Evolutionary conservation across 2,888 invertebrate species (phyloP), one percentile per base, ranked within the genome.

Genomic region (Rhaphigaster nebulosa): DNA sequence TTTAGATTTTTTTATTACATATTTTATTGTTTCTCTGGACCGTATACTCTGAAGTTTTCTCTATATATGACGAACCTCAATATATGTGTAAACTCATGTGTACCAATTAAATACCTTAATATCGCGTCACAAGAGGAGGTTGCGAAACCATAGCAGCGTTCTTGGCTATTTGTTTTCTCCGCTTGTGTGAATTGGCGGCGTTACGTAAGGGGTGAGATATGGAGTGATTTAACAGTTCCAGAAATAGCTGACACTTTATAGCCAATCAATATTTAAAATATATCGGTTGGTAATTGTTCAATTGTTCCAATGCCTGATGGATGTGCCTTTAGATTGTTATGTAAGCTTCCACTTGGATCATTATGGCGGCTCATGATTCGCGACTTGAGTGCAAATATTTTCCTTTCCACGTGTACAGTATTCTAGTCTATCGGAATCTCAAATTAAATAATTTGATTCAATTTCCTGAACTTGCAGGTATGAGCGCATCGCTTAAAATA

Each of bases 191-290:
- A 20, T 29, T 26, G 38, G 26, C 8, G 23, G 0, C 5, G 38
- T 76, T 76, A 76, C 70, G 34, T 34, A 76, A 76, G 26, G 20
- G 20, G 70, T 76, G 70, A 34, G 70, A 76, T 76, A 76, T 38
- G 70, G 8, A 76, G 70, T 23, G 70, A 76, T 76, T 76, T 76
- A 76, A 76, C 70, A 20, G 34, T 38, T 76, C 70, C 38, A 76
- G 70, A 76, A 76, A 76, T 76, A 76, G 70, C 70, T 8, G 4
- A 8, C 38, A 38, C 20, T 76, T 20, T 76, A 38, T 38, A 38
- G 34, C 8, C 38, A 76, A 38, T 76, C 34, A 23, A 38, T 38
- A 20, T 34, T 76, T 76, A 38, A 76, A 76, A 76, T 76, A 38
- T 76, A 76, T 10, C 70, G 8, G 4, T 76, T 20, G 38, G 20